Conservation (phyloP, 64 coral and sea anemone species). For the Stichodactyla helianthus region DNA sequence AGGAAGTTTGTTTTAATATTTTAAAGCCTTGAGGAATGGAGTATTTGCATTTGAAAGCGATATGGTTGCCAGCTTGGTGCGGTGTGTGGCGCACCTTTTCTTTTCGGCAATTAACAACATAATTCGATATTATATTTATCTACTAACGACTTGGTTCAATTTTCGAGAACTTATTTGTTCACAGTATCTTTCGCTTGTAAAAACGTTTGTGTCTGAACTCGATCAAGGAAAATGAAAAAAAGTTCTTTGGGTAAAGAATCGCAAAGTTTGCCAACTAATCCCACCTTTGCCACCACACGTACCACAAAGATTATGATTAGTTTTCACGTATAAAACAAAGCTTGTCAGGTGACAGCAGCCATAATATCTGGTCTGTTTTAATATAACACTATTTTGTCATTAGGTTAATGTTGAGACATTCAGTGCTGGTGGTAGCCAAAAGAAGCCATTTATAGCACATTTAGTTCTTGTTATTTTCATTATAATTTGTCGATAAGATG, state of each 20-base stretch:
- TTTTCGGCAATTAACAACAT: neutral
- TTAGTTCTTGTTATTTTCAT: no score
- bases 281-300: neutral
- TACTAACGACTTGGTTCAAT: neutral
- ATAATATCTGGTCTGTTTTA: no score
- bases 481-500: no score
- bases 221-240: neutral
- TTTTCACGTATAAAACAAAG: no score
- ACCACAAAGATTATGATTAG: neutral
- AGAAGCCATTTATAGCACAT: no score
- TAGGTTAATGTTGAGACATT: no score
- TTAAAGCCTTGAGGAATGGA: neutral
- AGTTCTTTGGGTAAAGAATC: neutral
- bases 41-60: conserved; percentile 9
- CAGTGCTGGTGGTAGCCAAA: no score
- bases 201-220: neutral
- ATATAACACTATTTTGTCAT: no score
- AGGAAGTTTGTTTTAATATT: neutral
- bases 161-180: neutral
- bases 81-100: neutral
- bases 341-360: no score
- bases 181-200: neutral
- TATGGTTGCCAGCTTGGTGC: conserved; percentile 1
- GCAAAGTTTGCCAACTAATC: neutral
- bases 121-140: neutral